Evolutionary conservation across 2,888 invertebrate genomes (phyloP).

Genomic region (Onchidella celtica): DNA sequence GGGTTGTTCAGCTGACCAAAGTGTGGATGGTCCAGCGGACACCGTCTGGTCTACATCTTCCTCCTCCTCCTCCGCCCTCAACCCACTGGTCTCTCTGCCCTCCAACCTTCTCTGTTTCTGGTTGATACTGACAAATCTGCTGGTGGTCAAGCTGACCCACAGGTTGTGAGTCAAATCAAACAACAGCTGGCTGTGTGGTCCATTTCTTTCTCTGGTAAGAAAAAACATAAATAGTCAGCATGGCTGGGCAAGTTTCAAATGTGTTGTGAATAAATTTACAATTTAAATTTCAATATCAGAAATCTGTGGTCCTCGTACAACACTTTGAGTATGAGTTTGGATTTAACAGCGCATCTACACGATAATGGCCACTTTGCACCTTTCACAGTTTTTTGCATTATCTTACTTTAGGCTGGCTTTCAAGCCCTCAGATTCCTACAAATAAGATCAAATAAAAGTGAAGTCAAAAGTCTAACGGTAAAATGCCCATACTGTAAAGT

Average conservation of each 20-base stretch:
- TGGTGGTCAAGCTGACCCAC: conserved; percentile 25
- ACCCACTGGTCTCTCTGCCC: too few relatives aligned
- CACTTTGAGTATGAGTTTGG: neutral
- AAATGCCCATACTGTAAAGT: too few relatives aligned
- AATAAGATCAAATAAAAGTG: too few relatives aligned
- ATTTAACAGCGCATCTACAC: too few relatives aligned
- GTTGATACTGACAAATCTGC: too few relatives aligned
- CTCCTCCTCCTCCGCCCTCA: conserved; percentile 3
- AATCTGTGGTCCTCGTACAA: too few relatives aligned
- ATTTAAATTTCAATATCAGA: neutral
- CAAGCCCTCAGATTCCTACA: too few relatives aligned
- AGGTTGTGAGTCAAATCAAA: conserved; percentile 35
- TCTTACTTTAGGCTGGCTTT: too few relatives aligned
- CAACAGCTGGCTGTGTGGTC: conserved; percentile 8
- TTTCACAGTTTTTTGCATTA: too few relatives aligned
- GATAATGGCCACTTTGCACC: too few relatives aligned
- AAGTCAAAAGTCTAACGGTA: too few relatives aligned
- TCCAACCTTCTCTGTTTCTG: neutral
- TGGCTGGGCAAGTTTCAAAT: neutral
- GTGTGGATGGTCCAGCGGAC: neutral
- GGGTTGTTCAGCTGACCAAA: neutral
- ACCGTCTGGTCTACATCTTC: neutral
- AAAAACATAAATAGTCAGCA: too few relatives aligned
- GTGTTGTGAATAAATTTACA: neutral
- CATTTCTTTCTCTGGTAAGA: neutral